Conservation (phyloP, 2,113 vertebrate species). For the Atlantisia rogersi region DNA sequence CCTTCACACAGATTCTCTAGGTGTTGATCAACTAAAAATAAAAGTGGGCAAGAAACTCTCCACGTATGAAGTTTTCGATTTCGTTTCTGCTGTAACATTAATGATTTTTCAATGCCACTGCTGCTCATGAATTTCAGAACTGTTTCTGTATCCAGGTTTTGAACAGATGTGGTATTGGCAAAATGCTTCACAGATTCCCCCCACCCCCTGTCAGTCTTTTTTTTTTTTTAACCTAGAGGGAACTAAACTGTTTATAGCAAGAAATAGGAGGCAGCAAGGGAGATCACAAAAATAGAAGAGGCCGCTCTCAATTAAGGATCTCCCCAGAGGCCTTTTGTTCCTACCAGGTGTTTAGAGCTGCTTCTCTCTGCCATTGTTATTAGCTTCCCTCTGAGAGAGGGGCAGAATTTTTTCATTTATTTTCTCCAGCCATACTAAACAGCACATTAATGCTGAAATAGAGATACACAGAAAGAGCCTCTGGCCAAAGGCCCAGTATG, state of each 20-base stretch:
- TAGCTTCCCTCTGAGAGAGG: neutral
- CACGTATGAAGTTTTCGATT: neutral
- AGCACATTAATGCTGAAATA: neutral
- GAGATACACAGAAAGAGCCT: neutral
- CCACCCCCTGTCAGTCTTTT: neutral
- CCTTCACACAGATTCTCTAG: neutral
- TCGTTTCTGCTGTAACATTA: neutral
- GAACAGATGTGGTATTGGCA: constrained; percentile 25
- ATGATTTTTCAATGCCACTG: neutral
- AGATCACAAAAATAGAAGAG: constrained; percentile 40
- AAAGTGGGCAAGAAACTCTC: neutral
- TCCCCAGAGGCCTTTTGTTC: constrained; percentile 31
- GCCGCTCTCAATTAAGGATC: constrained; percentile 35
- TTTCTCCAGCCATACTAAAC: neutral
- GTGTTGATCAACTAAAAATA: neutral
- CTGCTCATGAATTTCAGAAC: neutral
- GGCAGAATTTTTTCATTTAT: neutral
- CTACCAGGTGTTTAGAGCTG: constrained; percentile 53
- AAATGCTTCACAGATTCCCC: neutral
- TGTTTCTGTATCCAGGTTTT: constrained; percentile 21
- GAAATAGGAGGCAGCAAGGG: neutral
- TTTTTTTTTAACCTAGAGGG: neutral
- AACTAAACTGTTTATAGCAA: constrained; percentile 39
- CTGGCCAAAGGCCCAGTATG: neutral
- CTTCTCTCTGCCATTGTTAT: neutral